These are phyloP conservation scores for Chrysomela aeneicollis DNA, from an alignment of 2,888 invertebrate genomes.

Conservation along the genomic window DNA sequence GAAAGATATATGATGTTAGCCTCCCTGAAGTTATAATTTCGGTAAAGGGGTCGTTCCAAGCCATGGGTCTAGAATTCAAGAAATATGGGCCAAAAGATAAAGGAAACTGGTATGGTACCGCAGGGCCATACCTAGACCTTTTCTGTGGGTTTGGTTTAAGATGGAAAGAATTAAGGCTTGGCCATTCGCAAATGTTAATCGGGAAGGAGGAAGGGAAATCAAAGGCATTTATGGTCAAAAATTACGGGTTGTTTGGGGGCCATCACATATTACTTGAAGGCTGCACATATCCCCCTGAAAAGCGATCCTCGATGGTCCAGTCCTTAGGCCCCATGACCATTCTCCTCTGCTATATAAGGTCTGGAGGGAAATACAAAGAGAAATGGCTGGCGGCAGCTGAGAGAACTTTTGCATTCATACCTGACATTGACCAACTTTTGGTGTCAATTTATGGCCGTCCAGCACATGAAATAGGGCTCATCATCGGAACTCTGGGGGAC, in stretches of 20 bases:
- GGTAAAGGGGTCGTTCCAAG: neutral
- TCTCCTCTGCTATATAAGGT: slow-evolving; percentile 33
- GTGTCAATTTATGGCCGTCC: slow-evolving; percentile 20
- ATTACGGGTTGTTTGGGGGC: slow-evolving; percentile 35
- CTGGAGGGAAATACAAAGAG: slow-evolving; percentile 27
- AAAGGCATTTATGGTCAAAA: slow-evolving; percentile 17
- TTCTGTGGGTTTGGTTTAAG: slow-evolving; percentile 24
- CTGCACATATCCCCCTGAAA: slow-evolving; percentile 39
- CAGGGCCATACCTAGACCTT: slow-evolving; percentile 33
- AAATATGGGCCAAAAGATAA: slow-evolving; percentile 20
- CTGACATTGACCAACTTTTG: slow-evolving; percentile 41
- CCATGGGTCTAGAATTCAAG: slow-evolving; percentile 8
- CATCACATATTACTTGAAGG: slow-evolving; percentile 41
- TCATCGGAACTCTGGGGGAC: slow-evolving; percentile 26
- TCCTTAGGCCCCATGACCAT: slow-evolving; percentile 40
- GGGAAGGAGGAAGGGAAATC: slow-evolving; percentile 24
- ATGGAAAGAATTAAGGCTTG: slow-evolving; percentile 32
- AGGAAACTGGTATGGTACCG: slow-evolving; percentile 36
- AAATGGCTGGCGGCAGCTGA: slow-evolving; percentile 44
- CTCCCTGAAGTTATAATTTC: neutral
- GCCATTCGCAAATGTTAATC: slow-evolving; percentile 34
- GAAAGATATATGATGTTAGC: neutral
- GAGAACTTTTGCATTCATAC: slow-evolving; percentile 36
- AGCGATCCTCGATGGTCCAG: slow-evolving; percentile 42
- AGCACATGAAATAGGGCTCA: slow-evolving; percentile 22